Base-by-base conservation (phyloP, 2,888 invertebrate genomes). In the Tiphia femorata region DNA sequence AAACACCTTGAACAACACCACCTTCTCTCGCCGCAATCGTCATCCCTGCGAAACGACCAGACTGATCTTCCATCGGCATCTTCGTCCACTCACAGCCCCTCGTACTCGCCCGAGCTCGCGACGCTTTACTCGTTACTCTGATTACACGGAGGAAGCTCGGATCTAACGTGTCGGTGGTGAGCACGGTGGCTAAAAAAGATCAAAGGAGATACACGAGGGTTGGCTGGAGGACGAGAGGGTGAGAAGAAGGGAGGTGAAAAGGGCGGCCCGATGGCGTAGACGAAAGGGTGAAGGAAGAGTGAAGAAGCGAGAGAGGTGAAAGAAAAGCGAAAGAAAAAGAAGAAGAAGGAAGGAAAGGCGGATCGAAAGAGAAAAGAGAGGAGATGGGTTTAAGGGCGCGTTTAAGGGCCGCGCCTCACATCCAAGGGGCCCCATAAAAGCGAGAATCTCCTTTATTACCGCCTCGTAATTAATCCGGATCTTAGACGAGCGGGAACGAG, bases 391-490 rank as follows among this genome's bases (percentile, higher is more conserved):
- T 62, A 67, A 62, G 64, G 56, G 54, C 48, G 37, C 5, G 16
- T 7, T 38, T 33, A 17, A 21, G 49, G 57, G 57, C 53, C 55
- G 58, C 14, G 4, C 33, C 12, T 30, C 51, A 46, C 48, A 57
- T 48, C 46, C 27, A 20, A 20, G 12, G 14, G 33, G 35, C 58
- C 55, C 47, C 60, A 43, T 43, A 51, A 65, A 68, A 63, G 62
- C 52, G 46, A 49, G 56, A 55, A 52, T 58, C 56, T 38, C 30
- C 54, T 69, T 69, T 68, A 68, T 68, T 63, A 68, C 60, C 52
- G 42, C 48, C 33, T 47, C 56, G 65, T 63, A 68, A 68, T 68
- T 68, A 68, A 68, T 68, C 67, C 47, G 33, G 58, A 68, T 57
- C 60, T 58, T 57, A 58, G 60, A 51, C 52, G 30, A 14, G 16